These are phyloP conservation scores for Aphis gossypii DNA, from an alignment of 1,140 invertebrate species.

Conservation along the genomic window DNA sequence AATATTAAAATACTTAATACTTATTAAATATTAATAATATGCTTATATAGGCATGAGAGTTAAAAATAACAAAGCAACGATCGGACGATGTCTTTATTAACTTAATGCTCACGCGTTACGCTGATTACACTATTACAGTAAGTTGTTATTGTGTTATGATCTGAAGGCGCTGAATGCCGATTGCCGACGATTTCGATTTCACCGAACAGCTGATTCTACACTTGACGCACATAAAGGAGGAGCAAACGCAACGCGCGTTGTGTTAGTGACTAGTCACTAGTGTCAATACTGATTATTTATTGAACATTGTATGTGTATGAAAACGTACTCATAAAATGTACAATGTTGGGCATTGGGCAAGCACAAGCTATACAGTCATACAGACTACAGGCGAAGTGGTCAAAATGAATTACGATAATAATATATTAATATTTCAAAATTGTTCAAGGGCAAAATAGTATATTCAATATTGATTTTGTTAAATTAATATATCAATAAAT, in stretches of 20 bases:
- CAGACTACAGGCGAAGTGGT: neutral
- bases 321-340: neutral
- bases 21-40: neutral
- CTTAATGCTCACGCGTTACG: neutral
- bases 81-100: neutral
- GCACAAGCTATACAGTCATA: neutral
- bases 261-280: neutral
- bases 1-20: too few species aligned
- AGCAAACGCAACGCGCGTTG: neutral
- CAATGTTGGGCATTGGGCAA: neutral
- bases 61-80: neutral
- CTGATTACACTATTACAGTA: neutral
- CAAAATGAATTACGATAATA: neutral
- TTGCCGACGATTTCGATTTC: neutral
- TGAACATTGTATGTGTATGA: neutral
- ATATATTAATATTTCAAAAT: neutral
- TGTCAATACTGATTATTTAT: neutral
- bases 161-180: neutral
- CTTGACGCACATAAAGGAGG: constrained; percentile 29
- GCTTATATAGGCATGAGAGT: neutral
- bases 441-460: neutral
- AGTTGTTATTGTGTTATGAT: constrained; percentile 7
- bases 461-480: neutral
- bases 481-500: neutral
- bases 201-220: constrained; percentile 45